Base-by-base conservation (phyloP, 2,113 vertebrate species). In the Coregonus clupeaformis region DNA sequence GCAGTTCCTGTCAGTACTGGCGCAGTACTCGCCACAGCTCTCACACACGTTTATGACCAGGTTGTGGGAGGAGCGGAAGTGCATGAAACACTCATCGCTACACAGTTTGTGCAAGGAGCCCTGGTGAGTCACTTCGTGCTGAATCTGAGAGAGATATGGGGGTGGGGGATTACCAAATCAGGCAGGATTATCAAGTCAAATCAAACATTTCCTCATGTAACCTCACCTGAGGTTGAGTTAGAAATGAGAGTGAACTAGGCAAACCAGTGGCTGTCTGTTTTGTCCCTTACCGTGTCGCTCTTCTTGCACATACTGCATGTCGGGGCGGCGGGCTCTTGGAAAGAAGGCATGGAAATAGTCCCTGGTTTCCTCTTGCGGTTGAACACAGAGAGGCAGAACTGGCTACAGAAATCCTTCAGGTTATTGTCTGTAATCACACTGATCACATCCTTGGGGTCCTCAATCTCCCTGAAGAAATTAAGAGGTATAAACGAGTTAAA, bases 21-120 rank as follows among this genome's bases (percentile, higher is more conserved):
- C 97, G 78, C 96, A 97, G 84, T 98, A 98, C 0, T 95, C 96
- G 0, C 97, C 97, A 3, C 97, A 99, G 64, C 95, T 95, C 86
- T 99, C 97, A 71, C 97, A 99, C 89, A 96, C 97, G 92, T 98
- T 99, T 96, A 98, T 96, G 69, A 96, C 97, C 71, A 99, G 78
- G 82, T 98, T 95, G 77, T 96, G 95, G n/a, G 95, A 94, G 0
- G 95, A 96, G 12, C 97, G 96, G 91, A 97, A 99, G 18, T 95
- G 94, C 36, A 95, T 92, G 86, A 99, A 99, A 59, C 97, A 99
- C 64, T 94, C 90, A 5, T 99, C 94, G 0, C 97, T 98, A 86
- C 97, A 99, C 68, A 99, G 95, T 86, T 94, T 96, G 90, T 98
- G 95, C 4, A 98, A 91, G 2, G 95, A 92, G 2, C 97, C 97